Conservation (phyloP, 2,888 invertebrate genomes). For the Altica lythri region DNA sequence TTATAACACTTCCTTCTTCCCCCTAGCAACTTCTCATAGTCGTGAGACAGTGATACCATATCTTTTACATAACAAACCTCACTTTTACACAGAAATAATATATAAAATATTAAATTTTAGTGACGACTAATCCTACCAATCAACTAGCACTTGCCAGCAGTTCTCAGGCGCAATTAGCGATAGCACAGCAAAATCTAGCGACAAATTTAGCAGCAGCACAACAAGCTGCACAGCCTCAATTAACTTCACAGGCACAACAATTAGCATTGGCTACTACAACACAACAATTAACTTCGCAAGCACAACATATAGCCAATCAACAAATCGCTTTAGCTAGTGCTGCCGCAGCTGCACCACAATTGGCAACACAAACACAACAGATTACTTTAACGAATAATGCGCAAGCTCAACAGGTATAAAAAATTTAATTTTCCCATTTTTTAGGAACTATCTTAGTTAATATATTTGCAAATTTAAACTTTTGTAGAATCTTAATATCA, state of each 20-base stretch:
- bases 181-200: constrained; percentile 55
- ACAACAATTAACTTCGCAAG: constrained; percentile 51
- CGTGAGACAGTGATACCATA: too few relatives aligned
- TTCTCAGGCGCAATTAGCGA: constrained; percentile 55
- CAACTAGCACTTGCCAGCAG: constrained; percentile 54
- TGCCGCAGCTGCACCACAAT: constrained; percentile 26
- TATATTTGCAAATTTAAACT: too few relatives aligned
- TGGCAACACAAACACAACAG: constrained; percentile 47
- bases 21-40: too few relatives aligned
- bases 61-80: too few relatives aligned
- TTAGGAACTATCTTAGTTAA: too few relatives aligned
- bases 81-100: too few relatives aligned
- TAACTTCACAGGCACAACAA: constrained; percentile 53
- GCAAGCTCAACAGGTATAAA: constrained; percentile 43
- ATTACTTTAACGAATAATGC: constrained; percentile 36
- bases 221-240: constrained; percentile 50
- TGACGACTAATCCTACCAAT: constrained; percentile 54
- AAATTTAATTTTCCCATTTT: too few relatives aligned
- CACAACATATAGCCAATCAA: constrained; percentile 51
- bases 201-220: constrained; percentile 52
- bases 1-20: too few relatives aligned
- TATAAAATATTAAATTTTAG: constrained; percentile 44
- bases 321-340: constrained; percentile 41
- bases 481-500: too few relatives aligned
- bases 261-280: constrained; percentile 53